phyloP scores from a whole-genome alignment of 2,888 invertebrate species.

The Vanessa cardui region DNA sequence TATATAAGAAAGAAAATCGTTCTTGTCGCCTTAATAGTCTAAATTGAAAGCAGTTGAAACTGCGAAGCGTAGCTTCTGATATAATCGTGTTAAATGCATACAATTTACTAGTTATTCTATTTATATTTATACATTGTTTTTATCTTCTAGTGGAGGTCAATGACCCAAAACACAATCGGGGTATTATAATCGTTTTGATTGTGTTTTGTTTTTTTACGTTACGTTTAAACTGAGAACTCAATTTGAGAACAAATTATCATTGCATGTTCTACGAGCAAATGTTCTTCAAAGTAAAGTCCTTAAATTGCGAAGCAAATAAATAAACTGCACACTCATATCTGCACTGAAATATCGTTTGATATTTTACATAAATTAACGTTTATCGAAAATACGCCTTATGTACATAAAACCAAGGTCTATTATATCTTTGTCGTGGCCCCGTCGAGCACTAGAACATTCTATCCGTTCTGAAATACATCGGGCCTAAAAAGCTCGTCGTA shows the following conservation, averaged over 20 bases:
- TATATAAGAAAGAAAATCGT: no score
- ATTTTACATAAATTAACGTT: conserved; percentile 8
- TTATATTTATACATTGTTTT: no score
- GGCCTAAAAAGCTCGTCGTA: conserved; percentile 8
- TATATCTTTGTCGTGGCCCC: neutral
- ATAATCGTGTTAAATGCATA: no score
- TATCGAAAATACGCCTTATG: neutral
- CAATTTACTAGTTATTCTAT: no score
- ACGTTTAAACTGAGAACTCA: neutral
- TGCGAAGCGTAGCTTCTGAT: no score
- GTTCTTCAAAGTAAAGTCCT: neutral
- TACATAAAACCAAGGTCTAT: neutral
- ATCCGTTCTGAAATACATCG: conserved; percentile 3
- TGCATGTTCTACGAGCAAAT: neutral
- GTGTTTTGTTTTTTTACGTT: no score
- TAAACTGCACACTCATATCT: conserved; percentile 10
- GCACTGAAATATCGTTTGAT: conserved; percentile 7
- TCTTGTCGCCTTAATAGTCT: no score
- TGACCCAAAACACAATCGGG: no score
- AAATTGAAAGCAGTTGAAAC: no score
- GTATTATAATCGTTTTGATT: no score
- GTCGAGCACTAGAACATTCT: neutral
- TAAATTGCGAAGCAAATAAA: conserved; percentile 10
- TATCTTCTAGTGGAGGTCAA: no score
- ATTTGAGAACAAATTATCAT: neutral